Percentiles rank a stretch among this genome's conserved stretches.
Evolutionary conservation across 2,888 invertebrate species (phyloP).

Genomic region (Leptopilina drosophilae): DNA sequence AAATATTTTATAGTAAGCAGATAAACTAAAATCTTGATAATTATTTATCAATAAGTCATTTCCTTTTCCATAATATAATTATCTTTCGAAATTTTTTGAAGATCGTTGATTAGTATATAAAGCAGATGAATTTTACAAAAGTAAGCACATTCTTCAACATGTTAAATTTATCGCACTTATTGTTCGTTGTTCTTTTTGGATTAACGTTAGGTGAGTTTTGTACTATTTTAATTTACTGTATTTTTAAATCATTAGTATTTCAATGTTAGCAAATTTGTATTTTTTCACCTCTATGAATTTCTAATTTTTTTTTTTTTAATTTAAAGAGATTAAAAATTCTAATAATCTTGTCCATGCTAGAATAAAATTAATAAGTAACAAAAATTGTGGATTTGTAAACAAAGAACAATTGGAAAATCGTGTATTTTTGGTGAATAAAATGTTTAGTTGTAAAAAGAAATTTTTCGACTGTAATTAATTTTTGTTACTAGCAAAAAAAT

Average conservation of each 20-base stretch:
- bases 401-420: too few species aligned
- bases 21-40: constrained; percentile 8
- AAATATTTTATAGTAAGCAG: not conserved
- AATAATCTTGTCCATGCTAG: too few species aligned
- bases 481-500: too few species aligned
- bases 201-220: not conserved
- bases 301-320: too few species aligned
- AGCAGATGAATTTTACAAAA: not conserved
- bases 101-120: not conserved
- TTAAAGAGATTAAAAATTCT: too few species aligned
- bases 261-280: not conserved
- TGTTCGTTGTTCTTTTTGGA: constrained; percentile 1
- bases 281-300: not conserved
- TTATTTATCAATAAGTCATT: not conserved
- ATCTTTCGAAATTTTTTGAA: not conserved
- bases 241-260: not conserved
- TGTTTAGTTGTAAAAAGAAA: too few species aligned
- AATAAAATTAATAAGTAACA: too few species aligned
- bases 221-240: not conserved
- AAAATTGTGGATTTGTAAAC: not conserved
- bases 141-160: not conserved
- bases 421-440: too few species aligned
- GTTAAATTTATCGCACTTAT: not conserved
- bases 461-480: too few species aligned
- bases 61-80: not conserved